Percentiles rank a stretch among this genome's conserved stretches.
Evolutionary conservation across 2,113 vertebrate species (phyloP).

Genomic region (Ornithorhynchus anatinus): DNA sequence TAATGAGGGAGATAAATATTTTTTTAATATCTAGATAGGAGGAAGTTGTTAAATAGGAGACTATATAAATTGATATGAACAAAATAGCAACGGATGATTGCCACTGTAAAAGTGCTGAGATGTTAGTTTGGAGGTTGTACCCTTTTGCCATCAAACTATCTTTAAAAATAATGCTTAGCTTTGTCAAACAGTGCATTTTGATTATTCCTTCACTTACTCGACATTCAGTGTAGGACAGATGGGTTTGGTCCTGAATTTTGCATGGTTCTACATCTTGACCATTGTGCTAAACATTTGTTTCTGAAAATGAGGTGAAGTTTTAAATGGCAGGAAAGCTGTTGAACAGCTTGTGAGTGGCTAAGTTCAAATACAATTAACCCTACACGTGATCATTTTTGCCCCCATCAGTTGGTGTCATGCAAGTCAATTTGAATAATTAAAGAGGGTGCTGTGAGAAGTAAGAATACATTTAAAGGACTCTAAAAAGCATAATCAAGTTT

Average conservation of each 20-base stretch:
- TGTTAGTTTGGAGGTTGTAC: no score
- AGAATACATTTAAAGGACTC: background rate
- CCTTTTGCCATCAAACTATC: no score
- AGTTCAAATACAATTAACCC: constrained; percentile 33
- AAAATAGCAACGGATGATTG: no score
- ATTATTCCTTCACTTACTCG: background rate
- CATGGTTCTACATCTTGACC: background rate
- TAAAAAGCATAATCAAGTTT: background rate
- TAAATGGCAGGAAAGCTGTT: constrained; percentile 22
- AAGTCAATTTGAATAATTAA: constrained; percentile 18
- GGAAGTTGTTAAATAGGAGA: no score
- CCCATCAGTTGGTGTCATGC: background rate
- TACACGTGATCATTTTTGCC: background rate
- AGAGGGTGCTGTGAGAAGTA: background rate
- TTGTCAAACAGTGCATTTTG: background rate
- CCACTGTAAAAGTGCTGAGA: no score
- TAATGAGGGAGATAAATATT: no score
- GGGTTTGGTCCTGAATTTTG: background rate
- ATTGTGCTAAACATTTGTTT: constrained; percentile 2
- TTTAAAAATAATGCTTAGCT: rapidly evolving
- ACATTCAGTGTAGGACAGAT: background rate
- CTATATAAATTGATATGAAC: no score
- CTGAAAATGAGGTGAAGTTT: background rate
- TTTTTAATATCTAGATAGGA: no score
- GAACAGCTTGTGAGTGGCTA: constrained; percentile 6